These are phyloP conservation scores for Lichenostomus cassidix DNA, from an alignment of 2,113 vertebrate species.

Conservation along the genomic window DNA sequence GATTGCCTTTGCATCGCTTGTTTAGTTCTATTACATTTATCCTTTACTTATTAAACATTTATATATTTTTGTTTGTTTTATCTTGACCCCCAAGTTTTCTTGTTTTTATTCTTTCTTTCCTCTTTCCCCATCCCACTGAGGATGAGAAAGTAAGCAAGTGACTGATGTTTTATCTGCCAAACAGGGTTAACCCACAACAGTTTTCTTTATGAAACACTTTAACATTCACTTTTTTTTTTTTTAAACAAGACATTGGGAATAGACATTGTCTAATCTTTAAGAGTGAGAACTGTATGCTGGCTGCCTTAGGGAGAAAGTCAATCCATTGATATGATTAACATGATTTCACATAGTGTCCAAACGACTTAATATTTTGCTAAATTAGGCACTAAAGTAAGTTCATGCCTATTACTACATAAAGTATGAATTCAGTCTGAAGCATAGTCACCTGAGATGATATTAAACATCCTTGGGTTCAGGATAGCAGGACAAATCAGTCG, in stretches of 20 bases:
- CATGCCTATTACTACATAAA: background rate
- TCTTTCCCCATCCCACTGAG: background rate
- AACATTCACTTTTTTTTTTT: background rate
- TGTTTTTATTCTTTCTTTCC: background rate
- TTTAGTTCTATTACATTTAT: background rate
- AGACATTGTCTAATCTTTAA: background rate
- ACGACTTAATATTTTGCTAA: background rate
- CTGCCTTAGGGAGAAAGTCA: background rate
- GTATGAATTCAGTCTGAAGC: background rate
- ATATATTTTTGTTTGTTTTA: background rate
- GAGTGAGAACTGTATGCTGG: background rate
- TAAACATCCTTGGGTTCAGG: conserved; percentile 96
- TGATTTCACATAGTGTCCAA: background rate
- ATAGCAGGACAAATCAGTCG: conserved; percentile 97
- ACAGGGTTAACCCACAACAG: background rate
- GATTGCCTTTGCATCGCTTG: background rate
- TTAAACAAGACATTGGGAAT: background rate
- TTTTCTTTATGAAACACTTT: background rate
- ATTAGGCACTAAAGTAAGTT: background rate
- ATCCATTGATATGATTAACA: background rate
- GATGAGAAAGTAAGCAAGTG: background rate
- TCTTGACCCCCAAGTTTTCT: background rate
- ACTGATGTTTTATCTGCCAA: background rate
- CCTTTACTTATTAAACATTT: background rate
- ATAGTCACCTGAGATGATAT: conserved; percentile 92